Conservation (phyloP, 2,888 invertebrate species). For the Phalera bucephala region DNA sequence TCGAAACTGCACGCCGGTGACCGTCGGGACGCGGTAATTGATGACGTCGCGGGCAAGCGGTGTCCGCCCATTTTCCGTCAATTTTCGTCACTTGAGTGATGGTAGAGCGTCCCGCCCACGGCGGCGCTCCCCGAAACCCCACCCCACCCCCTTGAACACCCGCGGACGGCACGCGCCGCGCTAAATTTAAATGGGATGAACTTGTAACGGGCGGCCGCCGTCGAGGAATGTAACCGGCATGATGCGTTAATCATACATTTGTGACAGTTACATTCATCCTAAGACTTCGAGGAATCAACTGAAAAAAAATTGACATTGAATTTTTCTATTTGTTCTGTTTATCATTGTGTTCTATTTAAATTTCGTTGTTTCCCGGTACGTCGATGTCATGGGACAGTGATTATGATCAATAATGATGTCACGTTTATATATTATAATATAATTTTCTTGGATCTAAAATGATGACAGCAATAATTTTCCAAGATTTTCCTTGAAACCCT, state of each 20-base stretch:
- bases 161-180: constrained; percentile 76
- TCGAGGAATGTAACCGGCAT: constrained; percentile 69
- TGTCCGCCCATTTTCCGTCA: constrained; percentile 84
- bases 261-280: constrained; percentile 72
- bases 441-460: too few species aligned
- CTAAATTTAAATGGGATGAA: constrained; percentile 82
- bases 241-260: constrained; percentile 78
- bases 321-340: constrained; percentile 24
- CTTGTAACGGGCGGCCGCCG: constrained; percentile 76
- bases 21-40: constrained; percentile 79
- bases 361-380: too few species aligned
- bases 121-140: constrained; percentile 36
- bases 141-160: constrained; percentile 39
- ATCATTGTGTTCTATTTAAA: too few species aligned
- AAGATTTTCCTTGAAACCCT: too few species aligned
- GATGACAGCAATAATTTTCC: too few species aligned
- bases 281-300: constrained; percentile 53
- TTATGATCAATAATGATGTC: too few species aligned
- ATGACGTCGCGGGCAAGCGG: constrained; percentile 80
- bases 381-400: too few species aligned
- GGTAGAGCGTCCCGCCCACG: constrained; percentile 75
- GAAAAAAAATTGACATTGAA: constrained; percentile 51
- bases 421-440: too few species aligned
- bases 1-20: constrained; percentile 63
- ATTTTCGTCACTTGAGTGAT: constrained; percentile 84